Evolutionary conservation across 2,888 invertebrate species (phyloP), one percentile per base, ranked within the genome.

Genomic region (Alsophila aescularia): DNA sequence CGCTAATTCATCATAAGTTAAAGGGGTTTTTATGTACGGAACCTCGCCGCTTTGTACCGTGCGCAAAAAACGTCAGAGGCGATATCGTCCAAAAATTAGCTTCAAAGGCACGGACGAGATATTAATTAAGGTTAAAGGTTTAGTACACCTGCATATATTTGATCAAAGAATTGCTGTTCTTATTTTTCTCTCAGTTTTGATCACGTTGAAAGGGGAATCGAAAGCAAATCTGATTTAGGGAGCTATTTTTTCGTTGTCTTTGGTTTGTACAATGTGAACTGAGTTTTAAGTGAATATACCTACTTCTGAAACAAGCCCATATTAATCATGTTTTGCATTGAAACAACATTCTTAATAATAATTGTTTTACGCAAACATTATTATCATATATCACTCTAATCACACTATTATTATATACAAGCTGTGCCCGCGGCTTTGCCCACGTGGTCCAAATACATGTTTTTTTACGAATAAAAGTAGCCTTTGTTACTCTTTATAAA

Each of bases 1-100:
- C 89, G 91, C 91, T 91, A 91, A 91, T 91, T 90, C 91, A 91
- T 91, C 91, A 91, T 91, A 91, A 91, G 90, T 91, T 91, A 90
- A 91, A 91, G 91, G 83, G 91, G 90, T 90, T 90, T 90, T 90
- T 91, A 90, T 87, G 87, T 86, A 83, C 84, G 72, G 69, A 78
- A 79, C 78, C 76, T 76, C 74, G 63, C 74, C 81, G 77, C 83
- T 78, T 85, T 86, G 87, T 88, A 86, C 77, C 73, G 81, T 75
- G 60, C 62, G 82, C 83, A 88, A 89, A 90, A 87, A 89, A 37
- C 52, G 36, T 7, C 29, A 18, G 75, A 75, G 81, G 69, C 81
- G 84, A 85, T 83, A 82, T 84, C 83, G 70, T 64, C 72, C 72
- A 85, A 83, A 86, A 83, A 80, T 78, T 55, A 56, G 45, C 81